Evolutionary conservation across 1,140 invertebrate species (phyloP).

Genomic region (Zaprionus capensis): DNA sequence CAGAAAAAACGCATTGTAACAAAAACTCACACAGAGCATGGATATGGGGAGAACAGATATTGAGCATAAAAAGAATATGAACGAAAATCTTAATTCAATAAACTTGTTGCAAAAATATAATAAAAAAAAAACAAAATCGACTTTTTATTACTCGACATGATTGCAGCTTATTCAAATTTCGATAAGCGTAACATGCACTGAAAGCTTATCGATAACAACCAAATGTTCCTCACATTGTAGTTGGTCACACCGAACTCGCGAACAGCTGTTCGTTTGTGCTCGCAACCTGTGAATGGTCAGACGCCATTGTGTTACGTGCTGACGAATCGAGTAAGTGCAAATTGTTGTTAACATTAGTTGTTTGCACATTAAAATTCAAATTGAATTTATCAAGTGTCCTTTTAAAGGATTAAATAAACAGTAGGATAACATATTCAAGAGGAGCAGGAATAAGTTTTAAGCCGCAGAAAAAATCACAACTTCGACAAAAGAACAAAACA

Average conservation of each 20-base stretch:
- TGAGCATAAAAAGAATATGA: constrained; percentile 76
- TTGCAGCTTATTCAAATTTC: not conserved
- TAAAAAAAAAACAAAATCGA: constrained; percentile 38
- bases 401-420: constrained; percentile 16
- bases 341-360: constrained; percentile 34
- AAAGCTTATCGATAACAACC: constrained; percentile 7
- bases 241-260: constrained; percentile 4
- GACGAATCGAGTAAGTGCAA: constrained; percentile 49
- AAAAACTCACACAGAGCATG: constrained; percentile 73
- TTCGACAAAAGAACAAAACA: constrained; percentile 31
- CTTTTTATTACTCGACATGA: constrained; percentile 6
- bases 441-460: not conserved
- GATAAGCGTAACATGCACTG: not conserved
- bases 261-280: constrained; percentile 34
- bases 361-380: not conserved
- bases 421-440: not conserved
- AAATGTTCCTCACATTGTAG: not conserved
- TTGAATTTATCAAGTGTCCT: constrained; percentile 6
- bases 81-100: constrained; percentile 78
- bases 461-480: not conserved
- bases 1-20: constrained; percentile 69
- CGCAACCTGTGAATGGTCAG: constrained; percentile 40
- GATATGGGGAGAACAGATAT: constrained; percentile 56
- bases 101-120: constrained; percentile 82
- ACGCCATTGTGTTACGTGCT: constrained; percentile 55